A percentile compares a stretch with the other conserved stretches of the same genome.
Evolutionary conservation across 2,888 invertebrate species (phyloP).

Genomic region (Magallana nippona): DNA sequence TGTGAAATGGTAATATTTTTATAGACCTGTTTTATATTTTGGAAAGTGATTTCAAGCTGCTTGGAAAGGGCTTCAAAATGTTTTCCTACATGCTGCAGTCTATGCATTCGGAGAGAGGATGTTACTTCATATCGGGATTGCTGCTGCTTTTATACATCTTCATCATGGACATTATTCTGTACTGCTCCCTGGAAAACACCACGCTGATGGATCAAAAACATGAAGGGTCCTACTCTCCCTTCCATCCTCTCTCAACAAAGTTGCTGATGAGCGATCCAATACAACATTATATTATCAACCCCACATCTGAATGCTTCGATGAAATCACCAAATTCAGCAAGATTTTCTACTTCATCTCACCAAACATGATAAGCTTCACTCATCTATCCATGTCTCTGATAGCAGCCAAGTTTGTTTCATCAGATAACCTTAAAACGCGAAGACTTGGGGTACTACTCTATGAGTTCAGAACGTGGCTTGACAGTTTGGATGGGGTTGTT

Average conservation of each 20-base stretch:
- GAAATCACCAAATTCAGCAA: conserved; percentile 84
- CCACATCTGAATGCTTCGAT: conserved; percentile 88
- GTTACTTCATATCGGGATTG: conserved; percentile 49
- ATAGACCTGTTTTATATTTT: not conserved
- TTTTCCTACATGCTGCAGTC: conserved; percentile 47
- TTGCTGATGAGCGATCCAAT: conserved; percentile 90
- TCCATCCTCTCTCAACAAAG: conserved; percentile 87
- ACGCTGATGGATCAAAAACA: conserved; percentile 55
- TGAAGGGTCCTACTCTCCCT: conserved; percentile 61
- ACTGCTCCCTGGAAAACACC: conserved; percentile 58
- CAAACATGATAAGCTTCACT: conserved; percentile 90
- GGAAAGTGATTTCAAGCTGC: not conserved
- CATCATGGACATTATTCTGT: conserved; percentile 67
- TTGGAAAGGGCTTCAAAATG: conserved; percentile 40
- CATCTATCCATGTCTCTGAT: conserved; percentile 89
- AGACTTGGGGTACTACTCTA: conserved; percentile 89
- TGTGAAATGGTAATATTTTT: not conserved
- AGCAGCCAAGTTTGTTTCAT: conserved; percentile 88
- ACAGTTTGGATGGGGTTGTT: conserved; percentile 92
- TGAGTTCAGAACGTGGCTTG: conserved; percentile 90
- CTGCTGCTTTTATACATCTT: conserved; percentile 59
- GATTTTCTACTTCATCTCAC: conserved; percentile 84
- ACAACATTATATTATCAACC: conserved; percentile 91
- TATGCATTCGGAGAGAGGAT: conserved; percentile 54
- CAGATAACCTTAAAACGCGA: conserved; percentile 86